These are phyloP conservation scores for Arctopsyche grandis DNA, from an alignment of 1,140 invertebrate genomes.

Conservation along the genomic window DNA sequence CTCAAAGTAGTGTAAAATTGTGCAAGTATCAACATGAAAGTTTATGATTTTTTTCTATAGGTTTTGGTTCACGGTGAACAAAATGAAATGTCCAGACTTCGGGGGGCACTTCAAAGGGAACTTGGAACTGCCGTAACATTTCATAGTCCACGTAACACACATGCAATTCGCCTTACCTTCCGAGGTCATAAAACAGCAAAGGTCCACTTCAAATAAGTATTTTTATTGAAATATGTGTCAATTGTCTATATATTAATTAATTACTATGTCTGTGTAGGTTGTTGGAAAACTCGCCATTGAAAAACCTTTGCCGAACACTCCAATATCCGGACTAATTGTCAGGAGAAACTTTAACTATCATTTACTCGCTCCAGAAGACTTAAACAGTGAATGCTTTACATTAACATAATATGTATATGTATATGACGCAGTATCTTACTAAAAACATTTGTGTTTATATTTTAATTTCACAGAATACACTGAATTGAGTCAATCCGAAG, in stretches of 20 bases:
- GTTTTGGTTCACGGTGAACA: conserved; percentile 98
- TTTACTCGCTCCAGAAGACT: conserved; percentile 88
- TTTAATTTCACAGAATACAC: conserved; percentile 82
- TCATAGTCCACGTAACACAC: conserved; percentile 96
- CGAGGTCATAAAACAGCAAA: conserved; percentile 98
- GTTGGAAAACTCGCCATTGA: conserved; percentile 92
- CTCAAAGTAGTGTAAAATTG: no score
- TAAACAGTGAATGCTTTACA: conserved; percentile 75
- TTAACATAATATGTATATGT: not conserved
- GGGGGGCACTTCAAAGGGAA: conserved; percentile 92
- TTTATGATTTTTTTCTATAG: conserved; percentile 58
- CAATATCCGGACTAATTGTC: conserved; percentile 92
- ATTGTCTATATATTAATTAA: not conserved
- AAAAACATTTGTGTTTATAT: no score
- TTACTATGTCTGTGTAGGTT: conserved; percentile 67
- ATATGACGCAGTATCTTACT: no score
- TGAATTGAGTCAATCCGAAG: conserved; percentile 91
- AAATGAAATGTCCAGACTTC: conserved; percentile 97
- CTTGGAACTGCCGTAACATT: conserved; percentile 93
- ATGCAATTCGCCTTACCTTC: conserved; percentile 92
- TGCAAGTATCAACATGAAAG: no score
- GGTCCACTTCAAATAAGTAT: conserved; percentile 58
- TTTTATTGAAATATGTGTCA: conserved; percentile 18
- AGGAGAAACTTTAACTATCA: conserved; percentile 99
- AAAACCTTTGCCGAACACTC: conserved; percentile 79